Evolutionary conservation across 2,888 invertebrate genomes (phyloP).

Genomic region (Tholera decimalis): DNA sequence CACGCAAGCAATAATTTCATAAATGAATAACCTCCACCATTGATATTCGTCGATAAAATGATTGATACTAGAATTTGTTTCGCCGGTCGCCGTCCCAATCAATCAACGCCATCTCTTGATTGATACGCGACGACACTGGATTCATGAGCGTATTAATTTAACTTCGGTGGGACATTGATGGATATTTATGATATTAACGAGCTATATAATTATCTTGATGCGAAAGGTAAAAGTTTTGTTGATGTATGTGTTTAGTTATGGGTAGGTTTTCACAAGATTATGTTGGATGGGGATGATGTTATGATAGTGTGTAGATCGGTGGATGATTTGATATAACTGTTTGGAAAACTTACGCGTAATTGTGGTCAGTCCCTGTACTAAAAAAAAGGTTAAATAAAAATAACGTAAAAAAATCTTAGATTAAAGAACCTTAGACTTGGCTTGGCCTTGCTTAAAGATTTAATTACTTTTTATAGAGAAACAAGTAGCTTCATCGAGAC

Average conservation of each 20-base stretch:
- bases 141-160: constrained; percentile 86
- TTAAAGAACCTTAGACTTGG: too few relatives aligned
- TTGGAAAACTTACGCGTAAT: background rate
- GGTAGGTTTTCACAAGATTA: constrained; percentile 7
- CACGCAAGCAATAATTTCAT: constrained; percentile 54
- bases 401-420: too few relatives aligned
- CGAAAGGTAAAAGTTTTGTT: constrained; percentile 60
- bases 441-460: too few relatives aligned
- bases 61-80: constrained; percentile 79
- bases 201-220: constrained; percentile 74
- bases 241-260: constrained; percentile 37
- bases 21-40: constrained; percentile 59
- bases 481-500: too few relatives aligned
- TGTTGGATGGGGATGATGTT: background rate
- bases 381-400: too few relatives aligned
- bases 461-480: too few relatives aligned
- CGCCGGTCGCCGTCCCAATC: constrained; percentile 80
- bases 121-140: constrained; percentile 86
- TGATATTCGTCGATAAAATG: constrained; percentile 71
- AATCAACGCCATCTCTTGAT: constrained; percentile 83
- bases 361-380: too few relatives aligned
- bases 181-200: constrained; percentile 84
- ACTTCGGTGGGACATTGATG: constrained; percentile 81
- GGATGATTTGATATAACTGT: background rate
- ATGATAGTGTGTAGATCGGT: background rate